These are phyloP conservation scores for Rhinogobio ventralis DNA, from an alignment of 2,797 vertebrate genomes.

Conservation along the genomic window DNA sequence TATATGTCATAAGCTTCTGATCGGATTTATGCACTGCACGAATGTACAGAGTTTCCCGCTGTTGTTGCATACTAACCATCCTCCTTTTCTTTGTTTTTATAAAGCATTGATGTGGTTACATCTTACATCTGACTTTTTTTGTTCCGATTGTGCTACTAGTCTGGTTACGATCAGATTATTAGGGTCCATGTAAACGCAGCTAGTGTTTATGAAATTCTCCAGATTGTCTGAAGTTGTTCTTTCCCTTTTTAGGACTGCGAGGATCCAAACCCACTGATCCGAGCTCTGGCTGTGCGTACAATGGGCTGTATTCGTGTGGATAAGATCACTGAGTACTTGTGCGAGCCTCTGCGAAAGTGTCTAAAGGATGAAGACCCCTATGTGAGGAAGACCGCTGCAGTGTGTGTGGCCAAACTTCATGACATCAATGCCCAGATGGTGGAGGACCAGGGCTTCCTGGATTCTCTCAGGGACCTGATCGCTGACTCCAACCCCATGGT, in stretches of 20 bases:
- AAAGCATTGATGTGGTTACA: too few relatives aligned
- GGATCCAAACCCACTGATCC: conserved; percentile 96
- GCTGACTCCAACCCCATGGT: conserved; percentile 99
- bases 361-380: conserved; percentile 98
- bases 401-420: conserved; percentile 97
- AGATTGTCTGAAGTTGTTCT: neutral
- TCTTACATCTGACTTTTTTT: too few relatives aligned
- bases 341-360: conserved; percentile 96
- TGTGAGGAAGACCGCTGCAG: conserved; percentile 95
- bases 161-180: too few relatives aligned
- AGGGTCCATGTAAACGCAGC: too few relatives aligned
- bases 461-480: conserved; percentile 95
- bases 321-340: conserved; percentile 98
- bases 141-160: too few relatives aligned
- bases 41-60: too few relatives aligned
- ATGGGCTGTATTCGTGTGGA: conserved; percentile 99
- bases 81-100: too few relatives aligned
- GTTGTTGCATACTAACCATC: too few relatives aligned
- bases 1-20: too few relatives aligned
- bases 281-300: conserved; percentile 94
- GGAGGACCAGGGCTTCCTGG: conserved; percentile 98
- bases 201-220: neutral
- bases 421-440: conserved; percentile 99
- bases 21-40: too few relatives aligned
- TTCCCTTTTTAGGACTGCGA: conserved; percentile 88